phyloP scores from a whole-genome alignment of 2,113 vertebrate genomes.

The Podilymbus podiceps region DNA sequence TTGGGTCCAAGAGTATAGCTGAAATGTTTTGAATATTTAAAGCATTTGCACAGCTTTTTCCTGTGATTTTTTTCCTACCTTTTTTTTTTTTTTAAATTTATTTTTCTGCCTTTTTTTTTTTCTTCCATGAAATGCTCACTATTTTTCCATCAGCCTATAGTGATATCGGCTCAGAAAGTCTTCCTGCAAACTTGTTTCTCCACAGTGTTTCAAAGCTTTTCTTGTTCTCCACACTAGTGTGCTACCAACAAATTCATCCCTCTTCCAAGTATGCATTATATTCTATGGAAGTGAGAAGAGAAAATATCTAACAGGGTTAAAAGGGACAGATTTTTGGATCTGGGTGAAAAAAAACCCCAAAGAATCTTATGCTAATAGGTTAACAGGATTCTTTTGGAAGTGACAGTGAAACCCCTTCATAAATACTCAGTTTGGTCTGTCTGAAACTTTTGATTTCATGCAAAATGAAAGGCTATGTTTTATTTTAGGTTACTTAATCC shows the following conservation, averaged over 20 bases:
- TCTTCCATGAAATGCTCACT: fast-evolving
- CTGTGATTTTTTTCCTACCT: neutral
- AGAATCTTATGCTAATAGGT: neutral
- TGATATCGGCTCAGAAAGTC: neutral
- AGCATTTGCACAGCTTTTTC: neutral
- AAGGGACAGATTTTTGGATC: neutral
- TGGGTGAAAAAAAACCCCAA: neutral
- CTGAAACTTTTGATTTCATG: neutral
- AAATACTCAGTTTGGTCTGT: neutral
- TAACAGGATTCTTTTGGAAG: neutral
- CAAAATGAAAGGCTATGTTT: neutral
- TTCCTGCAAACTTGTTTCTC: neutral
- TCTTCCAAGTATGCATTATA: neutral
- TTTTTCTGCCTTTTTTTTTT: neutral
- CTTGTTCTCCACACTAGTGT: neutral
- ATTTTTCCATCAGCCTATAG: neutral
- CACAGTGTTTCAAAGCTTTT: neutral
- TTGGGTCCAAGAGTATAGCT: neutral
- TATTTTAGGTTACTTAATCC: neutral
- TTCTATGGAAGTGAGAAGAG: neutral
- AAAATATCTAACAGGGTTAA: neutral
- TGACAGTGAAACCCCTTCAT: neutral
- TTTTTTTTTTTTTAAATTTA: too few species aligned
- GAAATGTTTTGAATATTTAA: constrained; percentile 23
- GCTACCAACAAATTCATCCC: neutral